Conservation (phyloP, 2,888 invertebrate species). For the Ormyrus thymus region DNA sequence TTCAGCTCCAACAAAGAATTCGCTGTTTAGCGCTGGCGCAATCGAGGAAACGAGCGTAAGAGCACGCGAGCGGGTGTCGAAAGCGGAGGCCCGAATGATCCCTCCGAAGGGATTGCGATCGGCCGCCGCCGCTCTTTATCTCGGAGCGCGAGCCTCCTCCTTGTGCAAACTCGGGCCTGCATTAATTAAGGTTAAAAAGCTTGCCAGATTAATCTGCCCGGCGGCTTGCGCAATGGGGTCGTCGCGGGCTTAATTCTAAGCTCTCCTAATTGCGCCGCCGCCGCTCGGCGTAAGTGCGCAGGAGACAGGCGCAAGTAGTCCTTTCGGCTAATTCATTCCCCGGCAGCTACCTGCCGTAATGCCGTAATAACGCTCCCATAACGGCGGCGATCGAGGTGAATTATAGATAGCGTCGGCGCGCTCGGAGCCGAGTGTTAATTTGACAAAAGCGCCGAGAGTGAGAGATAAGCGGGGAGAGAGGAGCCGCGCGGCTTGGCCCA, state of each 20-base stretch:
- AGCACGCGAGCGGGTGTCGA: slow-evolving; percentile 37
- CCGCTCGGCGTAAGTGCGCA: no score
- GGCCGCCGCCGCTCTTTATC: slow-evolving; percentile 6
- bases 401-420: not conserved
- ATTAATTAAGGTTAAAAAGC: no score
- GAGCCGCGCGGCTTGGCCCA: not conserved
- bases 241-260: no score
- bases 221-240: no score
- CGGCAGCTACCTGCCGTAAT: not conserved
- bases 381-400: not conserved
- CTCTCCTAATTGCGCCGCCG: no score
- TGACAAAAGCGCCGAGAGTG: slow-evolving; percentile 23
- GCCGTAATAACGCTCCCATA: not conserved
- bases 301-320: not conserved
- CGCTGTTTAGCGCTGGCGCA: slow-evolving; percentile 43
- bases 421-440: slow-evolving; percentile 29
- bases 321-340: slow-evolving; percentile 23
- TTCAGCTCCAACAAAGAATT: slow-evolving; percentile 45
- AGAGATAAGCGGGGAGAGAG: slow-evolving; percentile 4
- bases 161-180: slow-evolving; percentile 20
- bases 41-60: slow-evolving; percentile 55
- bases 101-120: slow-evolving; percentile 28
- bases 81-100: slow-evolving; percentile 45
- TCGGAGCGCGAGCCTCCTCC: not conserved
- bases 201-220: no score